These are phyloP conservation scores for Champsocephalus gunnari DNA, from an alignment of 2,797 vertebrate genomes.

Conservation along the genomic window DNA sequence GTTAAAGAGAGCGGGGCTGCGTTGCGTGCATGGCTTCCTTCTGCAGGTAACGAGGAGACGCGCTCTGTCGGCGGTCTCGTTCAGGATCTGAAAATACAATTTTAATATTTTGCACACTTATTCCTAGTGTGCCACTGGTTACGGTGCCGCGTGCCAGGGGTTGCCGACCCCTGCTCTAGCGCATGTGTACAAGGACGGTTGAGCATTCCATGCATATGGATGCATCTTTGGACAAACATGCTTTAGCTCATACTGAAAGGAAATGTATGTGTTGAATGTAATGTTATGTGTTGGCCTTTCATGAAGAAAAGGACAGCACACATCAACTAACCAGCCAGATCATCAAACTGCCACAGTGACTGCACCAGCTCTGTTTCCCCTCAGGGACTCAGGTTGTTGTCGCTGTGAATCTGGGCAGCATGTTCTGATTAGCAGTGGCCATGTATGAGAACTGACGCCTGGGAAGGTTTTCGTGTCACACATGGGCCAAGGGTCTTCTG, in stretches of 20 bases:
- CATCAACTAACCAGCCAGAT: conserved; percentile 44
- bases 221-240: conserved; percentile 11
- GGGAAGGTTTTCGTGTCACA: conserved; percentile 41
- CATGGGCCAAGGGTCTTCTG: conserved; percentile 32
- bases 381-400: conserved; percentile 39
- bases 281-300: conserved; percentile 8
- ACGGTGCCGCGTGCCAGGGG: too few relatives aligned
- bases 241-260: conserved; percentile 20
- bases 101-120: too few relatives aligned
- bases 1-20: too few relatives aligned
- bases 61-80: too few relatives aligned
- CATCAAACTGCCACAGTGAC: conserved; percentile 39
- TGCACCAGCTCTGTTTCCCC: conserved; percentile 31
- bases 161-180: background rate
- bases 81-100: too few relatives aligned
- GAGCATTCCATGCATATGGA: conserved; percentile 7
- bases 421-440: conserved; percentile 65
- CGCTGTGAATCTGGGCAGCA: conserved; percentile 46
- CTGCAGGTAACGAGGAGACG: too few relatives aligned
- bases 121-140: too few relatives aligned
- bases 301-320: conserved; percentile 14
- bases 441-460: conserved; percentile 42
- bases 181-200: conserved; percentile 5
- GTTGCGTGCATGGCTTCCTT: too few relatives aligned
- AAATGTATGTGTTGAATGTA: conserved; percentile 34